Base-by-base conservation (phyloP, 2,888 invertebrate genomes). In the Rhagonycha fulva region DNA sequence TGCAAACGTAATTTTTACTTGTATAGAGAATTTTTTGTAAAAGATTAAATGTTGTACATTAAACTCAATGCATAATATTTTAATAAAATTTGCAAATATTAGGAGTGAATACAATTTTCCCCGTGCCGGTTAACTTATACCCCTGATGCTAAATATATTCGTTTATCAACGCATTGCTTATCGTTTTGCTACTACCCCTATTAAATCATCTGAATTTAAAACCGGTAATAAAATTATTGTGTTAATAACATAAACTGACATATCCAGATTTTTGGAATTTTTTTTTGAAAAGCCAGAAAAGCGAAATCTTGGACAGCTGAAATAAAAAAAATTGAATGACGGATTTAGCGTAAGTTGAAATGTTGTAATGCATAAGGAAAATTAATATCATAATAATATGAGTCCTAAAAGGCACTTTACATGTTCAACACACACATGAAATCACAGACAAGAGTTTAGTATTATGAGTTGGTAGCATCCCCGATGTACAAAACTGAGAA, bases 361-460 rank as follows among this genome's bases (percentile, higher is more conserved):
- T 47, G 47, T 47, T 24, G 26, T 24, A 66, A 66, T 66, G 26
- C 63, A 66, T 66, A 66, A 24, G 26, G 63, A 24, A 63, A 73
- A 76, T 76, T 76, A 76, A 73, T 73, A 69, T 67, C 23, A 70
- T 62, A 67, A 66, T 75, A 77, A 77, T 77, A 73, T 73, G 69
- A 23, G 63, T 74, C 68, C 74, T 77, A 77, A 77, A 77, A 68
- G 77, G 74, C 67, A 72, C 74, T 77, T 77, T 77, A 72, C 72
- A 70, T 72, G 69, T 72, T 74, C 74, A 70, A 32, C 75, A 68
- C 71, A 77, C 77, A 75, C 72, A 75, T 77, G 76, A 77, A 77
- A 74, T 75, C 75, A 73, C 77, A 72, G 71, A 77, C 70, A 66
- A 74, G 70, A 71, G 68, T 28, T 24, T 63, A 74, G 72, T 23